Percentiles rank a stretch among this genome's conserved stretches.
phyloP scores from a whole-genome alignment of 2,113 vertebrate species.

The Ailuropoda melanoleuca region DNA sequence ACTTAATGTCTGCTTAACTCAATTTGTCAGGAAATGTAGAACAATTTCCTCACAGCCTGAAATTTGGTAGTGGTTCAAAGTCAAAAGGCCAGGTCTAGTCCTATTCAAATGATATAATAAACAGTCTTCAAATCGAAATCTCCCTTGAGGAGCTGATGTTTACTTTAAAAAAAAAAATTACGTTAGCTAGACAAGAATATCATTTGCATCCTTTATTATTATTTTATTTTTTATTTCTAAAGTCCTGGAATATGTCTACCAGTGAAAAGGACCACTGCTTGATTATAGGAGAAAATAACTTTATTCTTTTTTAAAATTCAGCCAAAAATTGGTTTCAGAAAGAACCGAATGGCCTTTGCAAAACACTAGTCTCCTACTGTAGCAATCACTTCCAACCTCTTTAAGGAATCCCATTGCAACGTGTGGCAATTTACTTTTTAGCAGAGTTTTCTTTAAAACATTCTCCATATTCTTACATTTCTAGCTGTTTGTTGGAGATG shows the following conservation, averaged over 20 bases:
- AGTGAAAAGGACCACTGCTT: conserved; percentile 66
- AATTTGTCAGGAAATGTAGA: conserved; percentile 99
- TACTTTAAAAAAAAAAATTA: conserved; percentile 78
- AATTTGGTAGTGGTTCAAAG: conserved; percentile 97
- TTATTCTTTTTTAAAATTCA: conserved; percentile 71
- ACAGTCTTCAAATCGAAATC: conserved; percentile 89
- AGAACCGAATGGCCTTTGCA: conserved; percentile 53
- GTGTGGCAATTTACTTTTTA: conserved; percentile 45
- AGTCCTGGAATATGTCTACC: conserved; percentile 80
- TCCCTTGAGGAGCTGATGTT: conserved; percentile 87
- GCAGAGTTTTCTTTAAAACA: conserved; percentile 49
- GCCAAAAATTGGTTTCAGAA: conserved; percentile 72
- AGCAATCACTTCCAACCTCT: conserved; percentile 39
- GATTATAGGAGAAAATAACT: conserved; percentile 74
- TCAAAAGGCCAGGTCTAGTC: conserved; percentile 91
- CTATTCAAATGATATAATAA: conserved; percentile 97
- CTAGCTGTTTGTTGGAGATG: neutral
- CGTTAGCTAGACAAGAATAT: conserved; percentile 76
- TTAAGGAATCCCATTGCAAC: conserved; percentile 40
- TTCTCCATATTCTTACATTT: conserved; percentile 12
- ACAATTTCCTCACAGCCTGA: conserved; percentile 99
- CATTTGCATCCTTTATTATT: conserved; percentile 73
- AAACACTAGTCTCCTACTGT: neutral
- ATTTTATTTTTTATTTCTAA: conserved; percentile 73
- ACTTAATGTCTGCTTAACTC: conserved; percentile 99